Conservation (phyloP, 2,113 vertebrate species). For the Zootoca vivipara region DNA sequence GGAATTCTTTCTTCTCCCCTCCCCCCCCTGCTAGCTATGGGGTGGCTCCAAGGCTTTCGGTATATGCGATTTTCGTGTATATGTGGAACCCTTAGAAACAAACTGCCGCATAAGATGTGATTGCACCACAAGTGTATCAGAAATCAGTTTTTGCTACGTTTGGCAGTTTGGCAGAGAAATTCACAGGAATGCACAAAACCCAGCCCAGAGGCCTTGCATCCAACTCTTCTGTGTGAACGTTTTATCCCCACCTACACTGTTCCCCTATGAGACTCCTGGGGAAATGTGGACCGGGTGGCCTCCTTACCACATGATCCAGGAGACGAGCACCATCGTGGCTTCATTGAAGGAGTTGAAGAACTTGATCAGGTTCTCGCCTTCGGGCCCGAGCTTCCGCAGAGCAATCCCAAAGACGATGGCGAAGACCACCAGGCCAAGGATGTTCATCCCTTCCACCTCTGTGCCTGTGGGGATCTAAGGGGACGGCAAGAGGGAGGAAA, state of each 20-base stretch:
- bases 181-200: no score
- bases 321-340: constrained; percentile 92
- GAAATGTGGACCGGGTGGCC: accelerated
- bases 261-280: neutral
- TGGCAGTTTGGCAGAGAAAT: no score
- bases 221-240: neutral
- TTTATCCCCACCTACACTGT: neutral
- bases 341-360: constrained; percentile 94
- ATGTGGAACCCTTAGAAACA: no score
- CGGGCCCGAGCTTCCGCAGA: constrained; percentile 85
- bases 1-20: no score
- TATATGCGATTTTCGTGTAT: no score
- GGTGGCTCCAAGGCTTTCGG: no score
- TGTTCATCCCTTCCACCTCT: constrained; percentile 89
- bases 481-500: neutral
- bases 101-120: no score
- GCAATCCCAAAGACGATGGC: constrained; percentile 90
- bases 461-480: constrained; percentile 72
- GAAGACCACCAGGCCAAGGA: constrained; percentile 90
- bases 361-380: constrained; percentile 87
- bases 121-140: no score
- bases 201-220: neutral
- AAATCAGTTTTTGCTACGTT: no score
- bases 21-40: no score
- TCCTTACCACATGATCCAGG: constrained; percentile 96